Evolutionary conservation across 2,797 vertebrate genomes (phyloP).

Genomic region (Lemur catta): DNA sequence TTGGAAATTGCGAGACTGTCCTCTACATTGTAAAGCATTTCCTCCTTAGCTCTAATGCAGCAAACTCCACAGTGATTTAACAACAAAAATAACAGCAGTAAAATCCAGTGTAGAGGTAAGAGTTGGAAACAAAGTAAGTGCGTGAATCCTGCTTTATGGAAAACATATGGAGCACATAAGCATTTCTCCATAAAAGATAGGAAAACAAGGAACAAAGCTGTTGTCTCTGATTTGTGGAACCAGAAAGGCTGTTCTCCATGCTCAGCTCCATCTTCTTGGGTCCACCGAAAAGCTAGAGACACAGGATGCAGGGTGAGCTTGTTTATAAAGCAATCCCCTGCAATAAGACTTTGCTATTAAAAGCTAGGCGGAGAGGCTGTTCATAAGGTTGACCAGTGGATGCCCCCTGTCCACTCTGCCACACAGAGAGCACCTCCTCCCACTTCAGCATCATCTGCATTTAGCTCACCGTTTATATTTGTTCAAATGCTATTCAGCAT

Average conservation of each 20-base stretch:
- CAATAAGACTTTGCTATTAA: neutral
- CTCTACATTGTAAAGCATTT: slow-evolving; percentile 34
- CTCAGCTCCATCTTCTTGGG: neutral
- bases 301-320: neutral
- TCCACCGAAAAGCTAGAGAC: neutral
- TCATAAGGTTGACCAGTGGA: neutral
- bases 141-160: neutral
- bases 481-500: neutral
- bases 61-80: slow-evolving; percentile 28
- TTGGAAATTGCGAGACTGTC: slow-evolving; percentile 31
- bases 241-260: neutral
- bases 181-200: neutral
- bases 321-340: neutral
- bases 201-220: neutral
- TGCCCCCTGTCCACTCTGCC: neutral
- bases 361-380: neutral
- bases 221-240: neutral
- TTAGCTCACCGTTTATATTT: neutral
- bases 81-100: slow-evolving; percentile 51
- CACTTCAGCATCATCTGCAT: neutral
- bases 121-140: neutral
- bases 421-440: neutral
- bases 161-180: slow-evolving; percentile 16
- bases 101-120: slow-evolving; percentile 24
- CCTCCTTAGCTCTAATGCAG: neutral